Evolutionary conservation across 2,113 vertebrate species (phyloP).

Genomic region (Cyanoliseus patagonus): DNA sequence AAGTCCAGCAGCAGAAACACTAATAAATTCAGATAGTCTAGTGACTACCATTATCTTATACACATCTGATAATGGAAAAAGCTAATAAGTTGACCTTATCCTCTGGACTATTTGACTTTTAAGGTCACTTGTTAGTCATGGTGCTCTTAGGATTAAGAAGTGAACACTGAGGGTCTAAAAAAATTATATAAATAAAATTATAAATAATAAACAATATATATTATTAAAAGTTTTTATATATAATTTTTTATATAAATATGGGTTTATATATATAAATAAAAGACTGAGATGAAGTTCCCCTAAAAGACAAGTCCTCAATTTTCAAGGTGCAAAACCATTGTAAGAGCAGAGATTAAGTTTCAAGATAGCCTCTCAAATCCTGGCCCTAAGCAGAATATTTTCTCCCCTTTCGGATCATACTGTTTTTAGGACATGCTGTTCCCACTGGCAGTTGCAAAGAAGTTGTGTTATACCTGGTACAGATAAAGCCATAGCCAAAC

Average conservation of each 20-base stretch:
- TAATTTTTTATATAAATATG: background rate
- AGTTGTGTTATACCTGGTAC: conserved; percentile 47
- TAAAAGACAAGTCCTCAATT: background rate
- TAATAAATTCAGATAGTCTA: background rate
- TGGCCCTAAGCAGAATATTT: background rate
- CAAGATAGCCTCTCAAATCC: background rate
- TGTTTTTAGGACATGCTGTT: background rate
- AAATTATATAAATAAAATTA: background rate
- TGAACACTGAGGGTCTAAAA: background rate
- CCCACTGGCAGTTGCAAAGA: background rate
- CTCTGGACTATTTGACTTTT: background rate
- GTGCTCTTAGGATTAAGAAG: background rate
- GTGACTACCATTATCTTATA: background rate
- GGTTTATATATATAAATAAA: background rate
- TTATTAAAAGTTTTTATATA: background rate
- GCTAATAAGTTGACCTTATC: background rate
- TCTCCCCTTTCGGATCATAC: background rate
- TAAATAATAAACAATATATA: background rate
- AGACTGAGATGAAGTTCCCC: background rate
- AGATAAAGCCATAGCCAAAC: background rate
- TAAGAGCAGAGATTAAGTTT: background rate
- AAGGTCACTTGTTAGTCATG: background rate
- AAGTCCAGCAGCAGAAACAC: background rate
- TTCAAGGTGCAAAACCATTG: background rate
- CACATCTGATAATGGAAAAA: background rate